Evolutionary conservation across 1,140 invertebrate species (phyloP), one percentile per base, ranked within the genome.

Genomic region (Physella acuta): DNA sequence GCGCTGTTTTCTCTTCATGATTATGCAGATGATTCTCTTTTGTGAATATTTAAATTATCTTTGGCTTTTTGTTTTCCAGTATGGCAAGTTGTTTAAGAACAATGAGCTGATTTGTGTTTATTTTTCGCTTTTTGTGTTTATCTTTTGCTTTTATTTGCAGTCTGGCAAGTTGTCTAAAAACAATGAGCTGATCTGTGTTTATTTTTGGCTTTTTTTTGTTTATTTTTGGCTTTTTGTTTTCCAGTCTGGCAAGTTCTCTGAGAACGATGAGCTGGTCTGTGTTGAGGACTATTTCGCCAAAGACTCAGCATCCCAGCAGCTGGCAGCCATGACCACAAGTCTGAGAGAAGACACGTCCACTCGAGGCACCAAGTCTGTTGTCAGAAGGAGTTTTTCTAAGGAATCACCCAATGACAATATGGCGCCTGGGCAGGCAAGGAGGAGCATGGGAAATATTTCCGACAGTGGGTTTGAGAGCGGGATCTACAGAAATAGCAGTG

Each of bases 251-350:
- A 1, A 53, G 14, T 30, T 39, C 1, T 66, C 64, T 2, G 63
- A 65, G 51, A 16, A 26, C 26, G 64, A 56, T 34, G 52, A 66
- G 34, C 64, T 66, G 17, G 31, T 66, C 2, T 56, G 33, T 39
- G 34, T 66, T 3, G 64, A 66, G 52, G 64, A 66, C 52, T 36
- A 66, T 26, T 66, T 66, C 53, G 30, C 33, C 3, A 56, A 8
- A 16, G 20, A 30, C 64, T 28, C 17, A 3, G 26, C 64, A 17
- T 56, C 52, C 33, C 16, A 5, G 1, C 31, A 66, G 3, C 24
- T 56, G 30, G 52, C 52, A 26, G 64, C 51, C 1, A 66, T 66
- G 64, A 66, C 64, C 16, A 56, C 64, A 16, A 66, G 64, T 52
- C 28, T 66, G 11, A 28, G 28, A 3, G 64, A 52, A 17, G 64